Base-by-base conservation (phyloP, 1,140 invertebrate genomes). In the Bombus sylvicola region DNA sequence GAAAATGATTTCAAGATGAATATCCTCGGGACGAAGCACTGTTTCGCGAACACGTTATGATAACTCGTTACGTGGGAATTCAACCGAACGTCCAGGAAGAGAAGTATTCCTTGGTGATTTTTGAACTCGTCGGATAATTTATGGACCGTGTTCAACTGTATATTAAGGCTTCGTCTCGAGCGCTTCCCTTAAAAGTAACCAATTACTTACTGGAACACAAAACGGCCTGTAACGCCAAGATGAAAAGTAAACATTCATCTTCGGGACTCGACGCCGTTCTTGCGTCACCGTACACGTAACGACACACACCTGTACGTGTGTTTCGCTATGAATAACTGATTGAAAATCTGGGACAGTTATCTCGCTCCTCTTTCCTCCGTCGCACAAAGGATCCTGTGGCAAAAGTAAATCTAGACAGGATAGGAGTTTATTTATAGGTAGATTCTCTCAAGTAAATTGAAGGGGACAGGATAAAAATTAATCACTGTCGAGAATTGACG, bases 181-280 rank as follows among this genome's bases (percentile, higher is more conserved):
- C 72, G 43, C 72, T 74, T 74, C 72, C 72, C 72, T 74, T 74
- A 74, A 74, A 74, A 74, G 72, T 74, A 74, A 74, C 72, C 72
- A 74, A 74, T 74, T 74, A 74, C 72, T 74, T 74, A 74, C 72
- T 74, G 72, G 72, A 74, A 74, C 72, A 74, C 41, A 74, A 74
- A 74, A 74, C 72, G 72, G 72, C 72, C 72, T 12, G 72, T 53
- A 74, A 47, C 72, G 41, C 41, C 72, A 31, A 53, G 72, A 74
- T 74, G 43, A 74, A 74, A 74, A 74, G 72, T 74, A 74, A 74
- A 74, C 43, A 74, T 74, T 74, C 72, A 53, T 74, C 72, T 74
- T 74, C 72, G 43, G 31, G 43, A 34, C 43, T 53, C 41, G 41
- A 74, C 72, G 72, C n/a, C n/a, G 43, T 74, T 31, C 72, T 74